phyloP scores from a whole-genome alignment of 30 jellyfish, hydroid and myxozoan species.

The Calvadosia cruxmelitensis region DNA sequence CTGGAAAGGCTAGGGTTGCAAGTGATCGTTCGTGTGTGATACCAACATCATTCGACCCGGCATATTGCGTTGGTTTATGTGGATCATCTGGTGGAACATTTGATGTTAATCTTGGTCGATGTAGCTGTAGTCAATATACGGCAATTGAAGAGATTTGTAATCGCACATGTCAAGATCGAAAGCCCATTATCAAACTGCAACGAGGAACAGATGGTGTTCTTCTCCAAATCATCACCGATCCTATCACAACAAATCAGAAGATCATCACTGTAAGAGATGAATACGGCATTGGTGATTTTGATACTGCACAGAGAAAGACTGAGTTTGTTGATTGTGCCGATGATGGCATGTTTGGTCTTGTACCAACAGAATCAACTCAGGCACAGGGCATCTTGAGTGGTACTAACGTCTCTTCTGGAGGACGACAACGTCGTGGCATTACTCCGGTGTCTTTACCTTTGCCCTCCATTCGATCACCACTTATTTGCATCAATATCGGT shows the following conservation, averaged over 20 bases:
- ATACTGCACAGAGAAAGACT: slow-evolving; percentile 17
- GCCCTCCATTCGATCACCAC: slow-evolving; percentile 67
- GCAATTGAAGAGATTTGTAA: slow-evolving; percentile 50
- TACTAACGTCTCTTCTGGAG: neutral
- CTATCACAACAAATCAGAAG: neutral
- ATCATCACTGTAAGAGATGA: slow-evolving; percentile 13
- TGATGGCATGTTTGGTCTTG: slow-evolving; percentile 63
- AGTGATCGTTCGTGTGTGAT: slow-evolving; percentile 52
- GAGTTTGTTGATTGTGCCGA: slow-evolving; percentile 20
- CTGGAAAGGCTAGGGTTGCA: slow-evolving; percentile 49
- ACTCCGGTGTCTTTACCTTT: slow-evolving; percentile 6
- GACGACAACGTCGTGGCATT: slow-evolving; percentile 53
- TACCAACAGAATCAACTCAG: slow-evolving; percentile 20
- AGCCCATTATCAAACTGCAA: slow-evolving; percentile 20
- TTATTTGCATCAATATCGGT: slow-evolving; percentile 59
- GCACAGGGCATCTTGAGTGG: neutral
- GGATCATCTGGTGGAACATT: slow-evolving; percentile 70
- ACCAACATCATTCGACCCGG: slow-evolving; percentile 18
- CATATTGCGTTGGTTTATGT: slow-evolving; percentile 37
- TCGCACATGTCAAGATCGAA: slow-evolving; percentile 34
- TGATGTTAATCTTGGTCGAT: slow-evolving; percentile 38
- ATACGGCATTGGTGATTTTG: slow-evolving; percentile 77
- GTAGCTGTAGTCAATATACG: slow-evolving; percentile 52
- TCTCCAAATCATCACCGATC: slow-evolving; percentile 4
- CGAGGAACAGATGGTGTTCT: slow-evolving; percentile 52